Conservation (phyloP, 2,888 invertebrate species). For the Autographa pulchrina region DNA sequence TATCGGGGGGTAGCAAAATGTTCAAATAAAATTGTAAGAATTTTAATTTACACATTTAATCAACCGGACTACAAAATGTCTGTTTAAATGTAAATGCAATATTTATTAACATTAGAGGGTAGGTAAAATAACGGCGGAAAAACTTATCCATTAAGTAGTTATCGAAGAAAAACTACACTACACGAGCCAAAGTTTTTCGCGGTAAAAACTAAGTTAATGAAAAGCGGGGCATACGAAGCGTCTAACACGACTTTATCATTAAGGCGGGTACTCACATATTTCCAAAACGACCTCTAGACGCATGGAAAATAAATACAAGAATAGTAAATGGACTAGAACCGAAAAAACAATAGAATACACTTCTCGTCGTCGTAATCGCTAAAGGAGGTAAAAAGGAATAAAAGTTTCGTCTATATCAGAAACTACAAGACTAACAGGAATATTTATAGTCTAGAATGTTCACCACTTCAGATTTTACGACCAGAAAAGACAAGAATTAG, state of each 20-base stretch:
- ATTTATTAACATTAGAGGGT: neutral
- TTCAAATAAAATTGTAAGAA: too few relatives aligned
- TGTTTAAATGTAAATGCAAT: too few relatives aligned
- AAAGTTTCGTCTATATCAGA: neutral
- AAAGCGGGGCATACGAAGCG: neutral
- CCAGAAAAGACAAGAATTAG: too few relatives aligned
- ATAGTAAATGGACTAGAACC: neutral
- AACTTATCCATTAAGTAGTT: too few relatives aligned
- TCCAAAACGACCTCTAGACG: conserved; percentile 30
- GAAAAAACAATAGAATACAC: neutral
- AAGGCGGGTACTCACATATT: conserved; percentile 41
- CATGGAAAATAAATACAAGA: neutral
- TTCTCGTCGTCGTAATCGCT: too few relatives aligned
- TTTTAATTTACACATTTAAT: too few relatives aligned
- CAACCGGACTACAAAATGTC: too few relatives aligned
- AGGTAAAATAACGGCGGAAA: neutral
- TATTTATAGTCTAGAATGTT: too few relatives aligned
- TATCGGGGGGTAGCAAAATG: neutral
- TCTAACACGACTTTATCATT: neutral
- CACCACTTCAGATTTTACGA: neutral
- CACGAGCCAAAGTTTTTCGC: neutral
- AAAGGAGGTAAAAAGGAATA: neutral
- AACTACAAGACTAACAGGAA: too few relatives aligned
- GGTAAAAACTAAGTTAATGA: neutral
- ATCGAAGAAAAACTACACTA: neutral